phyloP scores from a whole-genome alignment of 2,888 invertebrate genomes.

The Chrysolina oricalcia region DNA sequence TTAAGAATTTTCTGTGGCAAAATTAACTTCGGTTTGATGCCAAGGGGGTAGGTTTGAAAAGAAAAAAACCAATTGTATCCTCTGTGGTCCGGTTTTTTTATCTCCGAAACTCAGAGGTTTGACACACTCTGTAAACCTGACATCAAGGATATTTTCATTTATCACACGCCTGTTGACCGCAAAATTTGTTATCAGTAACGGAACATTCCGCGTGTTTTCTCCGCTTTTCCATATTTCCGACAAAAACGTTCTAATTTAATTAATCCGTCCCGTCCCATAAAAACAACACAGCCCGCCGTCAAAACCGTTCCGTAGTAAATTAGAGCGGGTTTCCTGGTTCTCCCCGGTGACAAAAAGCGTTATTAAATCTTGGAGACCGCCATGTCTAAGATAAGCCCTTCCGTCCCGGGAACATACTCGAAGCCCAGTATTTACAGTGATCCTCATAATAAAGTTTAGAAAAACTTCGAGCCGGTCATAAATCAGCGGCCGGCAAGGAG shows the following conservation, averaged over 20 bases:
- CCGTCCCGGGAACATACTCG: constrained; percentile 41
- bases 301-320: constrained; percentile 48
- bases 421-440: constrained; percentile 58
- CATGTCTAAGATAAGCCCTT: constrained; percentile 57
- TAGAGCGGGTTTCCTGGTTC: constrained; percentile 35
- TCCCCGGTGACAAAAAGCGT: constrained; percentile 51
- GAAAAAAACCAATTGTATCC: no score
- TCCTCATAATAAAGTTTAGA: constrained; percentile 65
- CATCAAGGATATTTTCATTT: not conserved
- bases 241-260: constrained; percentile 46
- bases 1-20: no score
- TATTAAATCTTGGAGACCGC: constrained; percentile 58
- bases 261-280: constrained; percentile 43
- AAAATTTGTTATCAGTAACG: not conserved
- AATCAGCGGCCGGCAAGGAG: constrained; percentile 62
- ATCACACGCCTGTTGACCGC: constrained; percentile 11
- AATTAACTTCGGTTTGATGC: no score
- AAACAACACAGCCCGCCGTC: constrained; percentile 47
- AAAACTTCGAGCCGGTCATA: constrained; percentile 62
- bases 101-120: no score
- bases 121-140: no score
- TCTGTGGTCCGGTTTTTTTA: no score
- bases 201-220: not conserved
- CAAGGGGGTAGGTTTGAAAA: no score
- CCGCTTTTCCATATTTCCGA: constrained; percentile 19